phyloP scores from a whole-genome alignment of 2,797 vertebrate species.

The Acipenser oxyrinchus region DNA sequence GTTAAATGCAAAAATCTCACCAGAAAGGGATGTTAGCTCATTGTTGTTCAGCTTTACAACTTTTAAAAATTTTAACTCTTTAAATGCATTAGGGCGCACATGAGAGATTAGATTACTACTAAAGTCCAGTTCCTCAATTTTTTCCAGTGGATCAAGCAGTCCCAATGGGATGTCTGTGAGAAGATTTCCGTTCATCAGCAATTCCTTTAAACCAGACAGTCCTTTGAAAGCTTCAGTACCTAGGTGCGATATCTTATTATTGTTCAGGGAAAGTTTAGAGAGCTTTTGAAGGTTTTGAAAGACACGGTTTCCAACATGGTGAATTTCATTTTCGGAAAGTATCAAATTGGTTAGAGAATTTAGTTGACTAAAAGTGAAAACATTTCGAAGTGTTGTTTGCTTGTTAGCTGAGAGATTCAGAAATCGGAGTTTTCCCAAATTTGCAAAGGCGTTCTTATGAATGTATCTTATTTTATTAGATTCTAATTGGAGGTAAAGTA shows the following conservation, averaged over 20 bases:
- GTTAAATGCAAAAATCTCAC: slow-evolving; percentile 70
- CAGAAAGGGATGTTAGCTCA: slow-evolving; percentile 66
- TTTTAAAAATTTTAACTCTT: slow-evolving; percentile 56
- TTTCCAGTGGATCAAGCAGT: slow-evolving; percentile 72
- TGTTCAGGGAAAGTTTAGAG: slow-evolving; percentile 73
- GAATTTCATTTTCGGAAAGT: slow-evolving; percentile 77
- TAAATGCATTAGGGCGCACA: slow-evolving; percentile 63
- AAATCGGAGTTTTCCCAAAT: slow-evolving; percentile 77
- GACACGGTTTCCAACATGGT: slow-evolving; percentile 62
- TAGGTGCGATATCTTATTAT: slow-evolving; percentile 70
- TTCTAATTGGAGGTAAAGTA: slow-evolving; percentile 86
- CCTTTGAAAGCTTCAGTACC: slow-evolving; percentile 67
- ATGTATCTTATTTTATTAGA: slow-evolving; percentile 79
- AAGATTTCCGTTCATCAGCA: slow-evolving; percentile 76
- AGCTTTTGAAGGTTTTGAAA: slow-evolving; percentile 76
- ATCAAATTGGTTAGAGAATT: slow-evolving; percentile 71
- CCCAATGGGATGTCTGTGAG: slow-evolving; percentile 66
- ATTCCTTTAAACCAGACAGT: slow-evolving; percentile 67
- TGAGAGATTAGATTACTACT: slow-evolving; percentile 68
- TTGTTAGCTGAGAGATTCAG: slow-evolving; percentile 84
- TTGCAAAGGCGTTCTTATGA: slow-evolving; percentile 72
- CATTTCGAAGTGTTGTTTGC: slow-evolving; percentile 67
- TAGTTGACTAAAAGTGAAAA: slow-evolving; percentile 68
- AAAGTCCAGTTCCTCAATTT: slow-evolving; percentile 76
- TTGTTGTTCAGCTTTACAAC: slow-evolving; percentile 83